Conservation (phyloP, 2,113 vertebrate species). For the Eublepharis macularius region DNA sequence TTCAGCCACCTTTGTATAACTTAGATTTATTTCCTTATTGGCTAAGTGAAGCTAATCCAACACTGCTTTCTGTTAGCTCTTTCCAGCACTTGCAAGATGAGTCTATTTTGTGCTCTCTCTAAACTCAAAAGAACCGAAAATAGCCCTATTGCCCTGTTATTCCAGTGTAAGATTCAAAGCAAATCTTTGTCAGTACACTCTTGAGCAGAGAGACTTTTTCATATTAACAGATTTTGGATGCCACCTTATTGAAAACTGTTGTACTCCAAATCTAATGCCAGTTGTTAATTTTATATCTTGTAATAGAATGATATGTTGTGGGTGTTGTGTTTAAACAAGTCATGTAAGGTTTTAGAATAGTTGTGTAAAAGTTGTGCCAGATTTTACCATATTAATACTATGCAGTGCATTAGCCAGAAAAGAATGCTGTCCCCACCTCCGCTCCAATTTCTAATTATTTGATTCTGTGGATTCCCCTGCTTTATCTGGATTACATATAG, state of each 20-base stretch:
- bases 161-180: background rate
- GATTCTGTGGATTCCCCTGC: background rate
- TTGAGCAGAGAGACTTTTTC: background rate
- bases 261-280: background rate
- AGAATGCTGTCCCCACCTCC: background rate
- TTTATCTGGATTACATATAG: background rate
- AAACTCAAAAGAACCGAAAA: background rate
- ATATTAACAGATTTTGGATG: background rate
- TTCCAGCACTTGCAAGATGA: background rate
- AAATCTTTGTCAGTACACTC: background rate
- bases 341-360: conserved; percentile 6
- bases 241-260: background rate
- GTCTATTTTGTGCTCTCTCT: background rate
- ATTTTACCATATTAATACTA: conserved; percentile 50
- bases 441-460: background rate
- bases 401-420: conserved; percentile 45
- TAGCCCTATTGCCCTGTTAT: background rate
- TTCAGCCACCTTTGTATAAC: background rate
- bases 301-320: background rate
- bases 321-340: background rate
- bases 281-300: background rate
- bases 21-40: background rate
- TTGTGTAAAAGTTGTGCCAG: conserved; percentile 38
- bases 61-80: background rate
- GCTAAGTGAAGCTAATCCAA: background rate